Percentiles rank a stretch among this genome's conserved stretches.
phyloP scores from a whole-genome alignment of 1,140 invertebrate species.

The Cataglyphis hispanica region DNA sequence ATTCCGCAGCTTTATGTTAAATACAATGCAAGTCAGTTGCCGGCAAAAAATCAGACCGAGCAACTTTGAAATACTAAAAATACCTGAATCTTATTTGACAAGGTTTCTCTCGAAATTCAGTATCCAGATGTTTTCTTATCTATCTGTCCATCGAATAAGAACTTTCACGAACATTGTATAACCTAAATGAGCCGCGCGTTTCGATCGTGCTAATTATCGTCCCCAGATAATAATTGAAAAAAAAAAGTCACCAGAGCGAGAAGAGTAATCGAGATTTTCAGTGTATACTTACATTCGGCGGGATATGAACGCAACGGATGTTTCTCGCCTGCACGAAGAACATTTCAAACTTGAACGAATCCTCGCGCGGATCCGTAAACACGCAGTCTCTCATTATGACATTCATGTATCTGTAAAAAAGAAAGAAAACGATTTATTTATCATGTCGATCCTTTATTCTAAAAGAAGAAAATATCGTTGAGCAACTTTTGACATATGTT shows the following conservation, averaged over 20 bases:
- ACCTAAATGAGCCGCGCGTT: background rate
- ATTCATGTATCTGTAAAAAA: conserved; percentile 89
- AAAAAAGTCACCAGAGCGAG: background rate
- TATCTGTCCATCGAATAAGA: background rate
- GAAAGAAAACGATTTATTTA: conserved; percentile 59
- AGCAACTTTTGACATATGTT: background rate
- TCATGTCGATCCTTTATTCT: background rate
- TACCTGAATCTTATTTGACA: background rate
- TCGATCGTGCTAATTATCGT: background rate
- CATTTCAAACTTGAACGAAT: conserved; percentile 83
- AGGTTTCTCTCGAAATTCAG: background rate
- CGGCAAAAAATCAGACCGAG: background rate
- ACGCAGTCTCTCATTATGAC: conserved; percentile 88
- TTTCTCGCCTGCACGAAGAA: conserved; percentile 89
- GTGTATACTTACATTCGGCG: conserved; percentile 88
- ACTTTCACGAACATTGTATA: background rate
- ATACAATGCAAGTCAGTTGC: background rate
- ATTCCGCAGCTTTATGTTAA: background rate
- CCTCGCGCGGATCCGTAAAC: conserved; percentile 87
- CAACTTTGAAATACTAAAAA: background rate
- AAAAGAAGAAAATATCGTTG: background rate
- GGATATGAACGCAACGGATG: conserved; percentile 90
- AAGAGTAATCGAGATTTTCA: background rate
- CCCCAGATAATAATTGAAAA: background rate
- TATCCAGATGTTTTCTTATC: background rate